Conservation (phyloP, 2,113 vertebrate species). For the Crotalus horridus region DNA sequence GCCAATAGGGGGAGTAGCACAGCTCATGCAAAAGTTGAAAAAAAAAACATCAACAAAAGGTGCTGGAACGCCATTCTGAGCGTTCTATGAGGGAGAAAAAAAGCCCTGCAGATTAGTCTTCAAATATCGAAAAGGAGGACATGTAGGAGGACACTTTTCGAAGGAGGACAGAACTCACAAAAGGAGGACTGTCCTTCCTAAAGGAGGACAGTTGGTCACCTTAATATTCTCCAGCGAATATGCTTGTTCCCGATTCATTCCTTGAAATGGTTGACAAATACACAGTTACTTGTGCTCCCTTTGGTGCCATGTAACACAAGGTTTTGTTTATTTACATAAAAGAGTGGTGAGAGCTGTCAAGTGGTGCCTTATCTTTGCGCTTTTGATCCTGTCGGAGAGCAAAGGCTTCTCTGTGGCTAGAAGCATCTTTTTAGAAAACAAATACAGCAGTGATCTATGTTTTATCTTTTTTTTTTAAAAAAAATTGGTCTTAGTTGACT, state of each 20-base stretch:
- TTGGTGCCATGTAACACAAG: neutral
- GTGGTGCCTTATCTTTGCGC: conserved; percentile 18
- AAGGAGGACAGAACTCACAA: no score
- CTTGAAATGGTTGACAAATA: neutral
- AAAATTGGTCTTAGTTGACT: conserved; percentile 34
- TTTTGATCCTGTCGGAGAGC: neutral
- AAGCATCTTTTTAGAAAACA: conserved; percentile 36
- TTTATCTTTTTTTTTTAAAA: conserved; percentile 10
- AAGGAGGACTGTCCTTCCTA: no score
- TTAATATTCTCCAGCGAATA: neutral
- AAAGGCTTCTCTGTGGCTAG: conserved; percentile 14
- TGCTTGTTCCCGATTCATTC: neutral
- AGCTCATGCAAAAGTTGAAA: no score
- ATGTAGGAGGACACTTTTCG: no score
- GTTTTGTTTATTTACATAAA: conserved; percentile 21
- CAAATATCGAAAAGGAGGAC: no score
- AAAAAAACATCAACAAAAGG: no score
- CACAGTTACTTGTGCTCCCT: neutral
- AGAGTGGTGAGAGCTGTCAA: neutral
- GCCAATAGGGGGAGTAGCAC: no score
- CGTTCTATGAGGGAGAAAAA: no score
- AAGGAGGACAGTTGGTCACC: no score
- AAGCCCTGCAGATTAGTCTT: no score
- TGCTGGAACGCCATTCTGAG: no score
- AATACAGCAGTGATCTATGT: neutral